phyloP scores from a whole-genome alignment of 2,797 vertebrate species.

The Simalia tracyae region DNA sequence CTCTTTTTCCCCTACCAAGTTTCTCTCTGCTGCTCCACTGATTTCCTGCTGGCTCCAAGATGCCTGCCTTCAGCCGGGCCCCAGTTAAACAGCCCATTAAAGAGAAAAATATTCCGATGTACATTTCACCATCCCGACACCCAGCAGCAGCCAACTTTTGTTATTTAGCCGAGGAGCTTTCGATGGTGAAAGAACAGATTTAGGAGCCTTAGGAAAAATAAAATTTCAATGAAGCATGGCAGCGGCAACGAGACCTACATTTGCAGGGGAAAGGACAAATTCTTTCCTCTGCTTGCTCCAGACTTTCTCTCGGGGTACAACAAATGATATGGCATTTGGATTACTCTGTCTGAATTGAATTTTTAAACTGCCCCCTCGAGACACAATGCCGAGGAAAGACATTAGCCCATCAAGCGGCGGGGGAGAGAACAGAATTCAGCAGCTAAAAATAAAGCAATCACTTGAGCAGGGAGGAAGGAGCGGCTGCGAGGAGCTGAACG shows the following conservation, averaged over 20 bases:
- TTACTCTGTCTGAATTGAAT: constrained; percentile 20
- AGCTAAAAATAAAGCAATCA: background rate
- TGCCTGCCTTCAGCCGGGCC: constrained; percentile 12
- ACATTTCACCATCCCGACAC: constrained; percentile 21
- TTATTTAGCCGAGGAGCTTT: rapidly evolving
- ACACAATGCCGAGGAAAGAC: rapidly evolving
- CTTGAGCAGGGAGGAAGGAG: background rate
- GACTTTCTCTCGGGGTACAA: constrained; percentile 15
- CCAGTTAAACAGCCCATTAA: constrained; percentile 36
- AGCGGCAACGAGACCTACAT: background rate
- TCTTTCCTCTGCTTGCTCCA: rapidly evolving
- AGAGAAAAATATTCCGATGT: constrained; percentile 39
- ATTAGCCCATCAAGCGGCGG: background rate
- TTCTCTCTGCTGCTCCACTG: background rate
- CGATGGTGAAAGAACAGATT: background rate
- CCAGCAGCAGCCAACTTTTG: background rate
- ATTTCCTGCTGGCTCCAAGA: constrained; percentile 9
- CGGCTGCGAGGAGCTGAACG: constrained; percentile 55
- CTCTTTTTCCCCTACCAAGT: background rate
- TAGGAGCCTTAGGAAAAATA: background rate
- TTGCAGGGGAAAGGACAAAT: background rate
- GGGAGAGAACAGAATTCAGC: rapidly evolving
- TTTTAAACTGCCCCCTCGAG: constrained; percentile 57
- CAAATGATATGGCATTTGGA: rapidly evolving
- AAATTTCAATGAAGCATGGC: background rate